Evolutionary conservation across 2,888 invertebrate genomes (phyloP), one percentile per base, ranked within the genome.

Genomic region (Sussaba pulchella): DNA sequence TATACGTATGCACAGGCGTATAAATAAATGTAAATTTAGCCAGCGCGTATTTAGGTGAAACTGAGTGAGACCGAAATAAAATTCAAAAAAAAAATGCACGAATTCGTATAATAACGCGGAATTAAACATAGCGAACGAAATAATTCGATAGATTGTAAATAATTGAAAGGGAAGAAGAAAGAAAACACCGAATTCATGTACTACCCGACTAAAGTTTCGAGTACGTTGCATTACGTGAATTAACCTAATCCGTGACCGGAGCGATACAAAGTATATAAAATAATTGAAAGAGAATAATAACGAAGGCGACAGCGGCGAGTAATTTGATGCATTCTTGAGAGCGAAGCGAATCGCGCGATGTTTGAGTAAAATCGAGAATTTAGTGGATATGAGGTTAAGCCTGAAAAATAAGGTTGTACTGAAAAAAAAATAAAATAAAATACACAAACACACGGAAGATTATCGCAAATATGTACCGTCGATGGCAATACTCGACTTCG

Each of bases 401-500:
- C 54, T 75, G n/a, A n/a, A 78, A 83, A 83, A 75, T 74, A 81
- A 84, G 78, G 75, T 83, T 54, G 73, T 64, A 54, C 66, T 47
- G 57, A 70, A 54, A 70, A 78, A 77, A 81, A 82, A 71, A 80
- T 26, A 57, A 63, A 64, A 57, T 59, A 74, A 59, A 72, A 71
- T 39, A 73, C 70, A 72, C 61, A 61, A 57, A 78, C 63, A 73
- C 54, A 64, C 47, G 82, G 82, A 83, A 47, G 81, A 85, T 75
- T 81, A 82, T 86, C 83, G 85, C 84, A 81, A 83, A 84, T 85
- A 85, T 86, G 84, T 86, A 87, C 83, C 87, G 86, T 87, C 85
- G 83, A 84, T 88, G 86, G 89, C 86, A 88, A 89, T 88, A 87
- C 83, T 88, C 87, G 83, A 89, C 84, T 87, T 88, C 86, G 85